Base-by-base conservation (phyloP, 2,888 invertebrate genomes). In the Apamea crenata region DNA sequence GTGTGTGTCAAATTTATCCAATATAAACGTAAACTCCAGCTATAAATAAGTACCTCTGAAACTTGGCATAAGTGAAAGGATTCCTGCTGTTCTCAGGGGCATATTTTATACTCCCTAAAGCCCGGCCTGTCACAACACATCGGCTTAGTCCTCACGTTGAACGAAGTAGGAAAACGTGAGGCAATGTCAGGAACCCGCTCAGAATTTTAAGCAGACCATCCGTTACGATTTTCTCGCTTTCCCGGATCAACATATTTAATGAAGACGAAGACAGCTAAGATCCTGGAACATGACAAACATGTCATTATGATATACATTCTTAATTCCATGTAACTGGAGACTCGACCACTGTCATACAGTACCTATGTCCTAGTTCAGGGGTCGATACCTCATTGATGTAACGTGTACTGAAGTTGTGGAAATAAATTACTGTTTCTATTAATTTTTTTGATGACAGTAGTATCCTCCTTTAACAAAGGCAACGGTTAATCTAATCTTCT, bases 181-280 rank as follows among this genome's bases (percentile, higher is more conserved):
- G 53, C 66, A 56, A 63, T 32, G 73, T n/a, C 65, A 59, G 36
- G 1, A 53, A 59, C 75, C 63, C 44, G 73, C 29, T 25, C 21
- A 25, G 85, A 84, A 85, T 85, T 84, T 47, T 77, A 84, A 87
- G 44, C 74, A 83, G 80, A 68, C 14, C n/a, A 73, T 75, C 32
- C 14, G 63, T 84, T 44, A 74, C 59, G 53, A 78, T 74, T 59
- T 47, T 40, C 69, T 40, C n/a, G 61, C 80, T 84, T 80, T 87
- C 76, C 74, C 68, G 65, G 56, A 63, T 80, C 73, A 63, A 76
- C 61, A 63, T 74, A 61, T 21, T 25, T 63, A 71, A 80, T 73
- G 32, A 68, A 32, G 25, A 44, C 2, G 2, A 25, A 14, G 59
- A 61, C 21, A 47, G 47, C 12, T 70, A 29, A 61, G 32, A 44